Percentiles rank a stretch among this genome's conserved stretches.
Conservation (phyloP, 2,797 vertebrate genomes). For the Hyperoplus immaculatus region DNA sequence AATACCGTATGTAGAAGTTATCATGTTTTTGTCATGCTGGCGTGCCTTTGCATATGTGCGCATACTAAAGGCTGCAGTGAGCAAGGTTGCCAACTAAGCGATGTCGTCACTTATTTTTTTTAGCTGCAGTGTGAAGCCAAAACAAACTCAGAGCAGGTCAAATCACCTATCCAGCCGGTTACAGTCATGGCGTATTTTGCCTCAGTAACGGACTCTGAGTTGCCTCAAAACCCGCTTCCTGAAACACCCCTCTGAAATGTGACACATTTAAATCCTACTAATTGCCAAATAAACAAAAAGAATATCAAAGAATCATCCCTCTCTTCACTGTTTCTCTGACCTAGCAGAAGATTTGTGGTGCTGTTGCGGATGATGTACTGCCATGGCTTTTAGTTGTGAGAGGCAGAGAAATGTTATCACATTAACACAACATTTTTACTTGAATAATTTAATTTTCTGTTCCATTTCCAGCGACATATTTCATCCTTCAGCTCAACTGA, state of each 20-base stretch:
- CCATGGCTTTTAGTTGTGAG: slow-evolving; percentile 44
- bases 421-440: slow-evolving; percentile 83
- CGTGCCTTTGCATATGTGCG: too few relatives aligned
- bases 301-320: slow-evolving; percentile 38
- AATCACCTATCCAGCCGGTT: too few relatives aligned
- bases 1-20: too few relatives aligned
- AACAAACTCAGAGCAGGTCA: too few relatives aligned
- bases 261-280: slow-evolving; percentile 66
- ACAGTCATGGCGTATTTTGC: too few relatives aligned
- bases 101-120: too few relatives aligned
- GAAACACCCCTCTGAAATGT: not conserved
- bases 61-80: too few relatives aligned
- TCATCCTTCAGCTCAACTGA: slow-evolving; percentile 69
- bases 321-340: slow-evolving; percentile 53
- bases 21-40: too few relatives aligned
- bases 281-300: slow-evolving; percentile 51
- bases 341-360: slow-evolving; percentile 60
- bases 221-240: too few relatives aligned
- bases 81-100: too few relatives aligned
- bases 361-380: slow-evolving; percentile 58
- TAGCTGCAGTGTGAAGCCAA: too few relatives aligned
- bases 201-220: too few relatives aligned
- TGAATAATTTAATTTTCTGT: slow-evolving; percentile 80
- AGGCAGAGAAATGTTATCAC: slow-evolving; percentile 78
- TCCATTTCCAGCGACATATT: slow-evolving; percentile 71